phyloP scores from a whole-genome alignment of 2,797 vertebrate species.

The Periophthalmus magnuspinnatus region DNA sequence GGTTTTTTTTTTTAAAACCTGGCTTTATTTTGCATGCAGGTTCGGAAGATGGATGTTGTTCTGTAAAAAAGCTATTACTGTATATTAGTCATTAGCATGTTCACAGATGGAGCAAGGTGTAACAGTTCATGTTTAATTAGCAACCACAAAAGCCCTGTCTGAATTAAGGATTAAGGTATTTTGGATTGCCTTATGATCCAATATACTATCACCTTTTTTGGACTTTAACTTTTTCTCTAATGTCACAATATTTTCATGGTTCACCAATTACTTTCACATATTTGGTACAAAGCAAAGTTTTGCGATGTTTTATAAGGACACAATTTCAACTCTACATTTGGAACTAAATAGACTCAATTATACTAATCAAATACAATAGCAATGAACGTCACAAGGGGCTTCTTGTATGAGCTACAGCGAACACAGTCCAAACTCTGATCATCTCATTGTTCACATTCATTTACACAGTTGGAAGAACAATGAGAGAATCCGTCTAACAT shows the following conservation, averaged over 20 bases:
- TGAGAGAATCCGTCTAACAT: slow-evolving; percentile 34
- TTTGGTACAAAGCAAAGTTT: background rate
- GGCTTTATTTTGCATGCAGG: background rate
- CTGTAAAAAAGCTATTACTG: background rate
- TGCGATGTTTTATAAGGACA: background rate
- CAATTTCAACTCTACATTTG: background rate
- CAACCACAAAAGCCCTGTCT: background rate
- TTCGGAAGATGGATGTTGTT: background rate
- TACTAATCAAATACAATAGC: background rate
- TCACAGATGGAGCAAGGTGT: slow-evolving; percentile 3
- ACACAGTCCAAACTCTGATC: slow-evolving; percentile 16
- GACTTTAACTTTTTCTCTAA: too few species aligned
- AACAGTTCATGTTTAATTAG: background rate
- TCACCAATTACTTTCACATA: background rate
- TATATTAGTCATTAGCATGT: background rate
- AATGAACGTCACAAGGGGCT: slow-evolving; percentile 1
- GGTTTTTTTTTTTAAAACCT: background rate
- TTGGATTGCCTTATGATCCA: background rate
- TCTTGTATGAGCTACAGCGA: slow-evolving; percentile 15
- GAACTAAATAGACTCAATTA: background rate
- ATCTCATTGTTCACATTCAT: slow-evolving; percentile 25
- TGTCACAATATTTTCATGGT: background rate
- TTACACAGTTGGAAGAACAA: slow-evolving; percentile 34
- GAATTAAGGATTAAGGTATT: background rate
- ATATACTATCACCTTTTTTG: background rate